Evolutionary conservation across 1,140 invertebrate species (phyloP), one percentile per base, ranked within the genome.

Genomic region (Drosophila carrolli): DNA sequence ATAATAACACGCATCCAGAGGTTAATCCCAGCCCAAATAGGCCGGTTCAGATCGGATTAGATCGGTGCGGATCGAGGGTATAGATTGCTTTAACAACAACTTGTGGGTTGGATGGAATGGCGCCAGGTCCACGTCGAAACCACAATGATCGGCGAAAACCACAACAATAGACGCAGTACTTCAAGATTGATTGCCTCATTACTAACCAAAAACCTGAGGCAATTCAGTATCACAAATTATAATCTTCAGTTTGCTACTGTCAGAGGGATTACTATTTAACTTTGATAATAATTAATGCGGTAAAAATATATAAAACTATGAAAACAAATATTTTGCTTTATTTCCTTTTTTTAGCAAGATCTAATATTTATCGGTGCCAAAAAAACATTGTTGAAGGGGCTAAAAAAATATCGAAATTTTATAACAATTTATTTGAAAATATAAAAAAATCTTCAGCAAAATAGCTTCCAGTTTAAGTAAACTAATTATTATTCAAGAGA

Each of bases 171-270:
- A 35, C n/a, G 11, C 10, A 61, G 59, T 29, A 40, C 59, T 6
- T 19, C 37, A 62, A 58, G 59, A 59, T 62, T 41, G 59, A 62
- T 62, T 62, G 59, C 54, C 59, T 23, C 59, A 62, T 41, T 62
- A 19, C 23, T 5, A 19, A 19, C 5, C 27, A 27, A 7, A 58
- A n/a, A n/a, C 23, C 7, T 40, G 9, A 55, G 38, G 10, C 44
- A 46, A 19, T 46, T 46, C 3, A 11, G 10, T 1, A 32, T 32
- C 47, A 19, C 8, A 51, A 14, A 29, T 57, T 7, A 32, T 32
- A 32, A 55, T 11, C 11, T 11, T 32, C 29, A 27, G 13, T 14
- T 59, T 58, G 54, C 59, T 59, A 59, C 59, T 62, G 29, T 32
- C 29, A 32, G 6, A 8, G 29, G 29, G 29, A 32, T 32, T 8